Evolutionary conservation across 2,797 vertebrate species (phyloP).

Genomic region (Cyclura pinguis): DNA sequence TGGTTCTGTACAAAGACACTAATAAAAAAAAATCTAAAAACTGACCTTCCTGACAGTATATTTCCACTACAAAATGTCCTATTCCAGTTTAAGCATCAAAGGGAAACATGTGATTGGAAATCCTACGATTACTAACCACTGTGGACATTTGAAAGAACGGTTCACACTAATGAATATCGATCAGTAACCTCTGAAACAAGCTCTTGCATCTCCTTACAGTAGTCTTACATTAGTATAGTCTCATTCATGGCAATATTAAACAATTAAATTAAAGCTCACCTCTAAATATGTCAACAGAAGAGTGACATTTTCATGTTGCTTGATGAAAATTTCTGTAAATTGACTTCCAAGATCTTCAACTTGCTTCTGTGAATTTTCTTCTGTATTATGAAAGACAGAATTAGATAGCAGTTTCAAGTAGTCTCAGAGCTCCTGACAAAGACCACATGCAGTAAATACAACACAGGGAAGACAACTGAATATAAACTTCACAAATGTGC

Average conservation of each 20-base stretch:
- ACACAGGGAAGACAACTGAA: background rate
- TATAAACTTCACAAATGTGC: background rate
- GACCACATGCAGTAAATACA: background rate
- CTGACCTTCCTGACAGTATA: background rate
- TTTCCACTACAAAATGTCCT: background rate
- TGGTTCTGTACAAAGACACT: background rate
- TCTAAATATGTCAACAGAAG: conserved; percentile 92
- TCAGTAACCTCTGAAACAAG: background rate
- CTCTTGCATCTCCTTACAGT: too few species aligned
- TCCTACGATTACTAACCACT: background rate
- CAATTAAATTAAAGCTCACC: conserved; percentile 76
- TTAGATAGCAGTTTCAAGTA: conserved; percentile 21
- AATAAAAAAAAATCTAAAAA: background rate
- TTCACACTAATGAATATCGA: background rate
- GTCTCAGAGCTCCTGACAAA: background rate
- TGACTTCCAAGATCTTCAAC: conserved; percentile 91
- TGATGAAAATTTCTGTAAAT: conserved; percentile 94
- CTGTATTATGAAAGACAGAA: conserved; percentile 78
- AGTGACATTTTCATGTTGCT: conserved; percentile 92
- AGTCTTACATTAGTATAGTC: background rate
- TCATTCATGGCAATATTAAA: background rate
- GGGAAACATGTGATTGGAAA: background rate
- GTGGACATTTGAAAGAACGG: background rate
- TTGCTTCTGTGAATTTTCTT: conserved; percentile 91
- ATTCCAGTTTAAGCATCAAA: background rate